Percentiles rank a stretch among this genome's conserved stretches.
Conservation (phyloP, 2,113 vertebrate species). For the Ceuthmochares aereus region DNA sequence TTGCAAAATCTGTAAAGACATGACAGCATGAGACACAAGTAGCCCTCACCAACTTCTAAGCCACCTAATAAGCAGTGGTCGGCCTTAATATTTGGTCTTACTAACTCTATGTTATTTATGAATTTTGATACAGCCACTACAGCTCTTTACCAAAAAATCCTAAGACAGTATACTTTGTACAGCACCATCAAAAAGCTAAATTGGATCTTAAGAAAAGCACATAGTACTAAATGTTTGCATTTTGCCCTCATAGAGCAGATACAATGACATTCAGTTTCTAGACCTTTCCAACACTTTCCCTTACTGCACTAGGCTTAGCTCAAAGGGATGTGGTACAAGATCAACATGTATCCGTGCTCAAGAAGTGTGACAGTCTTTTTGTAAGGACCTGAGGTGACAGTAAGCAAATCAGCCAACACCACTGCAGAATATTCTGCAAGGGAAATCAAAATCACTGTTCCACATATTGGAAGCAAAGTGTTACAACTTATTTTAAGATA, state of each 20-base stretch:
- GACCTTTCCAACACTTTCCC: background rate
- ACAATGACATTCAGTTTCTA: background rate
- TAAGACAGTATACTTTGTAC: background rate
- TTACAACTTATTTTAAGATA: background rate
- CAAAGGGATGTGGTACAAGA: background rate
- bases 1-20: background rate
- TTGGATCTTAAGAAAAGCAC: background rate
- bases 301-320: background rate
- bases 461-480: background rate
- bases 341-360: background rate
- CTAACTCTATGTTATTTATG: background rate
- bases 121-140: background rate
- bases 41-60: background rate
- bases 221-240: fast-evolving
- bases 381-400: background rate
- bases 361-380: background rate
- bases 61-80: background rate
- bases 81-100: background rate
- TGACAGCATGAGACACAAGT: background rate
- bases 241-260: background rate
- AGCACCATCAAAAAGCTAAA: background rate
- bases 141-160: background rate
- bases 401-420: background rate
- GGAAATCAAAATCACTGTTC: background rate
- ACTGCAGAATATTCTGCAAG: background rate